A percentile compares a stretch with the other conserved stretches of the same genome.
These are phyloP conservation scores for Apocheima hispidaria DNA, from an alignment of 2,888 invertebrate species.

Conservation along the genomic window DNA sequence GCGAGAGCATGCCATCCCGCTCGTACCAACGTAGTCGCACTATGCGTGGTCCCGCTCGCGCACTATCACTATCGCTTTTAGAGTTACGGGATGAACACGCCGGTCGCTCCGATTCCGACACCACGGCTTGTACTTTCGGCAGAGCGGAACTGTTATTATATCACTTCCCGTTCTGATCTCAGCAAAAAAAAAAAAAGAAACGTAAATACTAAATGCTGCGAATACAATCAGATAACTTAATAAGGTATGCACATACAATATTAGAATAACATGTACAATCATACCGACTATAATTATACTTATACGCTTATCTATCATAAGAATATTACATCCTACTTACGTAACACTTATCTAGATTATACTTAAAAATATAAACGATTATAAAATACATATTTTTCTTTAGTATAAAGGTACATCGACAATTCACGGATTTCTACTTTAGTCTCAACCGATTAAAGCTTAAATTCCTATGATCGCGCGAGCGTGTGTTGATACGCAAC, in stretches of 20 bases:
- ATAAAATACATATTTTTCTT: constrained; percentile 55
- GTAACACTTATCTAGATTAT: constrained; percentile 29
- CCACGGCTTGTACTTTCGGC: no score
- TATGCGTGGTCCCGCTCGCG: no score
- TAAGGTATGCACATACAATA: neutral
- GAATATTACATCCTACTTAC: constrained; percentile 28
- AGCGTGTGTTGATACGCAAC: constrained; percentile 55
- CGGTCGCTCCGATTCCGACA: no score
- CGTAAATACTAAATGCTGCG: constrained; percentile 21
- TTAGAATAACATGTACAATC: neutral
- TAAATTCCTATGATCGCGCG: constrained; percentile 56
- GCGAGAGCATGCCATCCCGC: no score
- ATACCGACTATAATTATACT: neutral
- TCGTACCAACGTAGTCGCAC: no score
- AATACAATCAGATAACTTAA: constrained; percentile 1
- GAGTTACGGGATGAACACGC: no score
- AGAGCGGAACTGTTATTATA: no score
- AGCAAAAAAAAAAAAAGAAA: neutral
- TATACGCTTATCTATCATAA: constrained; percentile 20
- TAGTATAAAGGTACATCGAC: constrained; percentile 60
- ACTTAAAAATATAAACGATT: constrained; percentile 41
- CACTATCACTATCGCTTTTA: no score
- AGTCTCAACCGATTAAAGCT: constrained; percentile 74
- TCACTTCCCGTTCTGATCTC: neutral
- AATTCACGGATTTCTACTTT: constrained; percentile 60